Evolutionary conservation across 2,113 vertebrate species (phyloP), one percentile per base, ranked within the genome.

Genomic region (Brachionichthys hirsutus): DNA sequence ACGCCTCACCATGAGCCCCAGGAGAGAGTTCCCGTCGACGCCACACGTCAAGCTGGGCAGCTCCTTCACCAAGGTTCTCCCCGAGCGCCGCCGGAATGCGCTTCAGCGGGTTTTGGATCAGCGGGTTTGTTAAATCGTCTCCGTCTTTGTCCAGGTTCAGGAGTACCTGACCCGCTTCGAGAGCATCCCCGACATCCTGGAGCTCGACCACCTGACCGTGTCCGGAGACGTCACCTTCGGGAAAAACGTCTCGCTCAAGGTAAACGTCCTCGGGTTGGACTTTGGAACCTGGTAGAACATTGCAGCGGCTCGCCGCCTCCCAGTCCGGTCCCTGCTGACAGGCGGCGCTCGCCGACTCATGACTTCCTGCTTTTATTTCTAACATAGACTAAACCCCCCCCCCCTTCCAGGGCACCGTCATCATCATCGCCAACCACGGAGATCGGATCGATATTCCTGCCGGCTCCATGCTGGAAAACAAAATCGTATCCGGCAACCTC

Each of bases 1-100:
- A 0, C 98, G 94, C 12, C 73, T 99, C 62, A 99, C 93, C 4
- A 99, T 99, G 97, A 99, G 97, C 42, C 93, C 96, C 66, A 94
- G 92, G 87, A 90, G 97, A 1, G 97, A 99, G 85, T 99, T 99
- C 80, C 95, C 94, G 12, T 95, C 95, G 1, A 98, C 98, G 14
- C 97, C 97, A 13, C 93, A 98, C 53, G 94, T 98, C 74, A 99
- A 99, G 59, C 92, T 99, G 89, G 97, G 97, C 67, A 98, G 97
- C 87, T 98, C 97, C 73, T 99, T 98, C 89, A 99, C 95, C 57
- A 95, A 98, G 94, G 97, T n/a, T n/a, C n/a, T n/a, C n/a, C n/a
- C n/a, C n/a, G n/a, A n/a, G n/a, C n/a, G n/a, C n/a, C n/a, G n/a
- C n/a, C n/a, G n/a, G n/a, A n/a, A n/a, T n/a, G n/a, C n/a, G n/a